These are phyloP conservation scores for Heptranchias perlo DNA, from an alignment of 2,113 vertebrate species.

Conservation along the genomic window DNA sequence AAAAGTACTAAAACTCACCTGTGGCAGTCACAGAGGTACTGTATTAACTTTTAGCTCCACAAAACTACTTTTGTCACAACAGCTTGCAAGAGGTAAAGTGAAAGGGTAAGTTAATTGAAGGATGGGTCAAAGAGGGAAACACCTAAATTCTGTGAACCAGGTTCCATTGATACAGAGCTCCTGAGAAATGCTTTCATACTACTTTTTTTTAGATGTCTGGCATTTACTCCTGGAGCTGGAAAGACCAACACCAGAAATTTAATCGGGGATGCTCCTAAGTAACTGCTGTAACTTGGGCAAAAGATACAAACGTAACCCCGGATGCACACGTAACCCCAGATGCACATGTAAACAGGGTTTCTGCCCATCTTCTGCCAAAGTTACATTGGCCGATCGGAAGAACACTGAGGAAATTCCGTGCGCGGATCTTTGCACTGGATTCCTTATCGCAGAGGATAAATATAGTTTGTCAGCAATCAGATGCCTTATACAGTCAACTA, in stretches of 20 bases:
- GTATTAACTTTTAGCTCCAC: neutral
- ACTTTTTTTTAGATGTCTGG: neutral
- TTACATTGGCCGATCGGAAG: neutral
- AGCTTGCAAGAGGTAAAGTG: neutral
- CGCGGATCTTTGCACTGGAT: neutral
- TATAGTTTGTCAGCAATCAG: neutral
- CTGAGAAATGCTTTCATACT: neutral
- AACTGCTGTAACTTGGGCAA: neutral
- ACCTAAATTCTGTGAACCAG: too few relatives aligned
- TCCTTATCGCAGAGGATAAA: neutral
- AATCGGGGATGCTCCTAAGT: neutral
- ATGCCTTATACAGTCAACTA: neutral
- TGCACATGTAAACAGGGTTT: neutral
- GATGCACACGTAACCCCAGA: neutral
- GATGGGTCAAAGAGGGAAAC: neutral
- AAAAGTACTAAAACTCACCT: neutral
- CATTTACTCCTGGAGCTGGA: neutral
- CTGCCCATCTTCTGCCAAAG: neutral
- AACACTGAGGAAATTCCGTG: neutral
- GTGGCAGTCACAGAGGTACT: neutral
- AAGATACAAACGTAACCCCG: neutral
- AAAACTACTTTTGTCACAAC: neutral
- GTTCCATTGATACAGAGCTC: neutral
- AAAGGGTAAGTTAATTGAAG: neutral
- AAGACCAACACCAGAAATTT: neutral